These are phyloP conservation scores for Chymomyza fuscimana DNA, from an alignment of 2,888 invertebrate species.

Conservation along the genomic window DNA sequence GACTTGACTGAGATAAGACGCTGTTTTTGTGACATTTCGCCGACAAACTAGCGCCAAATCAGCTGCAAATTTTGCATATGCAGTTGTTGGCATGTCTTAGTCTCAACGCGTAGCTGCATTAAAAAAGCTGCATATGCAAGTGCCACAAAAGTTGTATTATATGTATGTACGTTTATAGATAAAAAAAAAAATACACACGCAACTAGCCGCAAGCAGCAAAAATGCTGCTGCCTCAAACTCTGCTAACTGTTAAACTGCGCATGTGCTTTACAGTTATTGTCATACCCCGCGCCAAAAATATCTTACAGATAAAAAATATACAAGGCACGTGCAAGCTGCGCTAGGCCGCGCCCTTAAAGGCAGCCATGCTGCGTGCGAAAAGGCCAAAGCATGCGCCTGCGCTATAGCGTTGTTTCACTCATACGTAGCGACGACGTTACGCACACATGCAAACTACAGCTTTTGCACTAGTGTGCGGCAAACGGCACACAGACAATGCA, in stretches of 20 bases:
- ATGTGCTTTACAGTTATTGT: not conserved
- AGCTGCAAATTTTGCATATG: not conserved
- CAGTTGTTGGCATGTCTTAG: not conserved
- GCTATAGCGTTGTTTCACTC: slow-evolving; percentile 22
- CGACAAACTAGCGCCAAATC: not conserved
- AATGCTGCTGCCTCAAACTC: not conserved
- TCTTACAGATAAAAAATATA: not conserved
- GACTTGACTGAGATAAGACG: too few relatives aligned
- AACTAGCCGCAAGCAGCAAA: not conserved
- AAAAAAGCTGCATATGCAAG: too few relatives aligned
- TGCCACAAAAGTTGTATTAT: too few relatives aligned
- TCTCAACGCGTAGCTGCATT: too few relatives aligned
- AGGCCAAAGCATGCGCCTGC: slow-evolving; percentile 10
- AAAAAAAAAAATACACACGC: too few relatives aligned
- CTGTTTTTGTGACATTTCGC: too few relatives aligned
- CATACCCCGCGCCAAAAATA: not conserved
- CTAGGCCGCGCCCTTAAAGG: slow-evolving; percentile 10
- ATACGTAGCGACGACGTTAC: slow-evolving; percentile 15
- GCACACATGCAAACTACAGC: slow-evolving; percentile 29
- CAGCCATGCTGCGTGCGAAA: slow-evolving; percentile 49
- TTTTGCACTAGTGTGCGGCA: slow-evolving; percentile 38
- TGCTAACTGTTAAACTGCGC: not conserved
- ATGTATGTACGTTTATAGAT: too few relatives aligned
- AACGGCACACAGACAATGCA: slow-evolving; percentile 31
- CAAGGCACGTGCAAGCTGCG: not conserved